These are phyloP conservation scores for Microcebus griseorufus DNA, from an alignment of 2,113 vertebrate genomes.

Conservation along the genomic window DNA sequence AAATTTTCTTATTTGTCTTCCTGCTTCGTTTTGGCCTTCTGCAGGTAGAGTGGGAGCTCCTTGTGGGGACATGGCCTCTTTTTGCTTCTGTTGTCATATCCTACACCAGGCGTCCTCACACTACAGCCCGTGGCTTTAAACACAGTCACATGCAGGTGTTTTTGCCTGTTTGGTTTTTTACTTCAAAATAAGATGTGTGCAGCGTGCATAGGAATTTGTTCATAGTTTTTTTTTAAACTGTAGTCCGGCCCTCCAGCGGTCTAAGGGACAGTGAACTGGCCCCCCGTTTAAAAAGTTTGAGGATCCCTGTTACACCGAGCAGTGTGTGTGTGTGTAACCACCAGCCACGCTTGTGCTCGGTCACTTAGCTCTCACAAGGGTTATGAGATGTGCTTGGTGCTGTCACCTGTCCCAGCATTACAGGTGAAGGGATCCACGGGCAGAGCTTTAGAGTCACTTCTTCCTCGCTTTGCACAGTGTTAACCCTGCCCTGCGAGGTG, in stretches of 20 bases:
- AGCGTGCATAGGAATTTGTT: too few relatives aligned
- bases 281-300: too few relatives aligned
- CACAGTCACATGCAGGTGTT: too few relatives aligned
- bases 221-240: too few relatives aligned
- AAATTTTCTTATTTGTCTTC: neutral
- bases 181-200: too few relatives aligned
- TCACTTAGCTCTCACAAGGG: rapidly evolving
- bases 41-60: too few relatives aligned
- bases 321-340: rapidly evolving
- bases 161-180: too few relatives aligned
- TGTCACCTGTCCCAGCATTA: neutral
- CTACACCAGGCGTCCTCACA: rapidly evolving
- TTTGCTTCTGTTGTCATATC: neutral
- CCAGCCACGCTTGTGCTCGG: neutral
- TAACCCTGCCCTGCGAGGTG: neutral
- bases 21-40: neutral
- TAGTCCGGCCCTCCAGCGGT: too few relatives aligned
- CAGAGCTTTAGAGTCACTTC: neutral
- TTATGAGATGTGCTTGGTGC: neutral
- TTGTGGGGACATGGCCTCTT: neutral
- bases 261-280: too few relatives aligned
- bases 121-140: too few relatives aligned
- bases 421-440: neutral
- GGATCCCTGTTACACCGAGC: rapidly evolving
- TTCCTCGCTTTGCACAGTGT: too few relatives aligned